These are phyloP conservation scores for Acleris holmiana DNA, from an alignment of 2,888 invertebrate genomes.

Conservation along the genomic window DNA sequence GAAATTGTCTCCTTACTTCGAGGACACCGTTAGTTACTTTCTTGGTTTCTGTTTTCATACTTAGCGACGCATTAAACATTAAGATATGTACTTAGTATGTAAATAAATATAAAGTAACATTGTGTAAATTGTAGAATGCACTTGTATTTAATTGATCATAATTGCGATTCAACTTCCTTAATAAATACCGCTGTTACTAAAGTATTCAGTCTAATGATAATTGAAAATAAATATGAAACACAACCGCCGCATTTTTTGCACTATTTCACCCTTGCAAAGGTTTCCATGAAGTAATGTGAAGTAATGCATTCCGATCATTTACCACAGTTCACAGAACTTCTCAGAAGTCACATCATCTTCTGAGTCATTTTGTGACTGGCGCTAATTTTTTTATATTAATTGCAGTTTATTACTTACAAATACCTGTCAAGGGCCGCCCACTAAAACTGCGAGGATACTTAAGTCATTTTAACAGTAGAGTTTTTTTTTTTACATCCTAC, in stretches of 20 bases:
- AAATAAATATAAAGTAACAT: neutral
- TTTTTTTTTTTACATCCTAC: too few relatives aligned
- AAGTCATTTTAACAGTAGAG: too few relatives aligned
- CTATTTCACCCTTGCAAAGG: constrained; percentile 1
- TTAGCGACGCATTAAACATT: too few relatives aligned
- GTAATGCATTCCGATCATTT: constrained; percentile 17
- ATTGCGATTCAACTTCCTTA: neutral
- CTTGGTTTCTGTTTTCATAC: too few relatives aligned
- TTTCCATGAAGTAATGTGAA: constrained; percentile 10
- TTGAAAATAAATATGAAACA: constrained; percentile 9
- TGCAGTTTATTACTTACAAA: constrained; percentile 7
- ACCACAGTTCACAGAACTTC: constrained; percentile 17
- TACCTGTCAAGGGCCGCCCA: neutral
- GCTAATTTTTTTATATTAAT: constrained; percentile 11
- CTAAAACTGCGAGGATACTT: too few relatives aligned
- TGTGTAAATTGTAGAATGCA: neutral
- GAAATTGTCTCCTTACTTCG: too few relatives aligned
- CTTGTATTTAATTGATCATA: neutral
- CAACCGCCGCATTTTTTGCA: constrained; percentile 11
- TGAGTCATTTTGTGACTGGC: constrained; percentile 17
- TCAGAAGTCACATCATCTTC: constrained; percentile 18
- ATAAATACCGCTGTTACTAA: neutral
- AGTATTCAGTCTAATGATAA: constrained; percentile 7
- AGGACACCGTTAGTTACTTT: too few relatives aligned
- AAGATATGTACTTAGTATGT: neutral